phyloP scores from a whole-genome alignment of 2,888 invertebrate genomes.

The Andrena flavipes region DNA sequence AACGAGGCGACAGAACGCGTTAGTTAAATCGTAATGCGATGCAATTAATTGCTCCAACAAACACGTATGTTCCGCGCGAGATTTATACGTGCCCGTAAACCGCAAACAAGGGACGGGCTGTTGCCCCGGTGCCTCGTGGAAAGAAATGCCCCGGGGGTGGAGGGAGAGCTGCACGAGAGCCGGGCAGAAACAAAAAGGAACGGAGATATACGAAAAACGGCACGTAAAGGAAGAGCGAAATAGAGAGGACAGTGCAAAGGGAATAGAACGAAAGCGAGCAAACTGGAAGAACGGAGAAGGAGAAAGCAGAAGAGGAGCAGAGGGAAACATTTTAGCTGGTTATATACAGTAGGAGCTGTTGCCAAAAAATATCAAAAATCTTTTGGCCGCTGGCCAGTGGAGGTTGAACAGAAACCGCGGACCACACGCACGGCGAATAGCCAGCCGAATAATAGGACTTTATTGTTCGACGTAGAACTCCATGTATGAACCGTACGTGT shows the following conservation, averaged over 20 bases:
- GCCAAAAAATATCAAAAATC: slow-evolving; percentile 83
- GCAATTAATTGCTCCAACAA: slow-evolving; percentile 42
- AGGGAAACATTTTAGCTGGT: slow-evolving; percentile 80
- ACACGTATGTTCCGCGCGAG: slow-evolving; percentile 27
- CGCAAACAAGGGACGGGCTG: slow-evolving; percentile 41
- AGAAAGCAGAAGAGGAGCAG: slow-evolving; percentile 43
- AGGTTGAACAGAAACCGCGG: slow-evolving; percentile 73
- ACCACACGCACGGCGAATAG: slow-evolving; percentile 70
- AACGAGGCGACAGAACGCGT: slow-evolving; percentile 23
- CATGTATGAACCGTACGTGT: slow-evolving; percentile 48
- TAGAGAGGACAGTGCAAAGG: slow-evolving; percentile 32
- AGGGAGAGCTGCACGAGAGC: neutral
- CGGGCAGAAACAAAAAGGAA: neutral
- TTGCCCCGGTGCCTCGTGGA: slow-evolving; percentile 33
- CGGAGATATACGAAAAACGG: slow-evolving; percentile 6
- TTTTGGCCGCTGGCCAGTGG: slow-evolving; percentile 76
- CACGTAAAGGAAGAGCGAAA: slow-evolving; percentile 6
- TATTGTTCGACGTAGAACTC: slow-evolving; percentile 74
- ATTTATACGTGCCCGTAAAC: slow-evolving; percentile 46
- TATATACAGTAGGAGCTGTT: slow-evolving; percentile 77
- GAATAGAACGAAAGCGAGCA: slow-evolving; percentile 27
- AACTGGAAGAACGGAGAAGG: slow-evolving; percentile 31
- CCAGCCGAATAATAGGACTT: slow-evolving; percentile 78
- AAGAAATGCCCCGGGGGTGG: slow-evolving; percentile 23
- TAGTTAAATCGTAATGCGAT: slow-evolving; percentile 38